Evolutionary conservation across 2,113 vertebrate species (phyloP).

Genomic region (Sclerurus mexicanus): DNA sequence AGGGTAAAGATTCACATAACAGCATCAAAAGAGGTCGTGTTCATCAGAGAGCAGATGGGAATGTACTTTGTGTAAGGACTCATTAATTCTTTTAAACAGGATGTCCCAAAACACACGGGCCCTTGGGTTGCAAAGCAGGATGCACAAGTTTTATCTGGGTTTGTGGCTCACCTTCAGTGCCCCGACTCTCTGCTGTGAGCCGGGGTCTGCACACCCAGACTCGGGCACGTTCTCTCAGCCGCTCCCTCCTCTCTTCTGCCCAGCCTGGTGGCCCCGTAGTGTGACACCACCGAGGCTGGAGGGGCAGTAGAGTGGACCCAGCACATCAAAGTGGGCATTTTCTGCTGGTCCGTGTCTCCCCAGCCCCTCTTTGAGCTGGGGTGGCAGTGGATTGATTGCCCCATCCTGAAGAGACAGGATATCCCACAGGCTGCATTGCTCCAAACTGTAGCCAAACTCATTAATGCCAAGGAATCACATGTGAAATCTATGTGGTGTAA

Average conservation of each 20-base stretch:
- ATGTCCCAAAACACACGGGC: neutral
- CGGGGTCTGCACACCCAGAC: neutral
- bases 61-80: conserved; percentile 34
- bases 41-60: neutral
- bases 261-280: neutral
- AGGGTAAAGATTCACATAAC: neutral
- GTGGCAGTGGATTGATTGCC: too few relatives aligned
- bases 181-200: neutral
- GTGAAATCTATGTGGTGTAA: neutral
- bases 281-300: neutral
- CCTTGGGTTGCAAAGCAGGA: neutral
- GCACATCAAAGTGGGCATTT: neutral
- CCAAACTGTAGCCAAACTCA: neutral
- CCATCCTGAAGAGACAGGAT: neutral
- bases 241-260: neutral
- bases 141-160: neutral
- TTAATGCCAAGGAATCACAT: neutral
- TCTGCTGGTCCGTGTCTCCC: neutral
- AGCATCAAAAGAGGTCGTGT: conserved; percentile 27
- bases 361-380: neutral
- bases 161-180: neutral
- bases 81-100: conserved; percentile 33
- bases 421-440: neutral
- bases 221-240: neutral
- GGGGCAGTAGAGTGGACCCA: neutral